These are phyloP conservation scores for Spongilla lacustris DNA, from an alignment of 37 sponge, comb jelly and placozoan species.

Conservation along the genomic window DNA sequence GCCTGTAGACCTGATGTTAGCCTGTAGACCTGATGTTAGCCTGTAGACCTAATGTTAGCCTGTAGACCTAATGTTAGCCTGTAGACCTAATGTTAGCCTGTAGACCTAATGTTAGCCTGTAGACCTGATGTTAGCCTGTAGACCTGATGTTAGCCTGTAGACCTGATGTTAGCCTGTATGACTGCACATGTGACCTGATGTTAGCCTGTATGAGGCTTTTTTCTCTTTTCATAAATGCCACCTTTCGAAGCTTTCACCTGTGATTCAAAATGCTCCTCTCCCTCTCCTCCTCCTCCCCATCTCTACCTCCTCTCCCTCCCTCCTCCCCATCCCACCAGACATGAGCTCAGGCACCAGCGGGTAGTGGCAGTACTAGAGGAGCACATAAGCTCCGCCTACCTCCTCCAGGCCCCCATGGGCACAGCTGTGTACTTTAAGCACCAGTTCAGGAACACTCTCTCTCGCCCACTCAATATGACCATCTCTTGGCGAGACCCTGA, in stretches of 20 bases:
- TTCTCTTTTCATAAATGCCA: no score
- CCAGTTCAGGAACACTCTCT: slow-evolving; percentile 31
- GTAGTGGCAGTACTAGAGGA: slow-evolving; percentile 22
- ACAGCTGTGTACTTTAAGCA: slow-evolving; percentile 38
- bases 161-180: no score
- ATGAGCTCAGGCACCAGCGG: slow-evolving; percentile 28
- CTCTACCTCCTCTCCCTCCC: slow-evolving; percentile 1
- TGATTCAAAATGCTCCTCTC: not conserved
- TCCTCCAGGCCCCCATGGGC: slow-evolving; percentile 19
- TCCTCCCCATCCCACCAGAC: not conserved
- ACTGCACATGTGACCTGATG: no score
- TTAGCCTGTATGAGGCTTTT: no score
- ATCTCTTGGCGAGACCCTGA: slow-evolving; percentile 35
- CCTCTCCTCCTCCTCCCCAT: not conserved
- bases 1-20: no score
- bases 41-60: no score
- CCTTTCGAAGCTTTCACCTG: not conserved
- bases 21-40: no score
- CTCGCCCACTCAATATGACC: slow-evolving; percentile 20
- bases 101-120: no score
- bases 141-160: no score
- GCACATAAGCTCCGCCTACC: slow-evolving; percentile 16
- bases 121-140: no score
- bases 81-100: no score
- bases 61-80: no score